These are phyloP conservation scores for Crypturellus tataupa DNA, from an alignment of 2,797 vertebrate genomes.

Conservation along the genomic window DNA sequence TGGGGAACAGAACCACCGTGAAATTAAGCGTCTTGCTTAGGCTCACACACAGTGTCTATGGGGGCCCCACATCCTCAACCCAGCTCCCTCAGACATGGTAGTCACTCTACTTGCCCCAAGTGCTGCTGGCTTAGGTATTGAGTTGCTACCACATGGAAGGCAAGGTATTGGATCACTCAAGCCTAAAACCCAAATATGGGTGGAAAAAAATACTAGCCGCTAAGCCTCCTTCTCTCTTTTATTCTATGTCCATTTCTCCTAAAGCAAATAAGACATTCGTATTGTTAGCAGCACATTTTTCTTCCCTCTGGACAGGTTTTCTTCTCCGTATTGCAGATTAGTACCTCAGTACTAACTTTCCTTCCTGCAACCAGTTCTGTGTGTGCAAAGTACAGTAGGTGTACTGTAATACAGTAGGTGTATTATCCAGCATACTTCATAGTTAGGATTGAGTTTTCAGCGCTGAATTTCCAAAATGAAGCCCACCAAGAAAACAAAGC, in stretches of 20 bases:
- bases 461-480: neutral
- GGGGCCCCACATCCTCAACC: neutral
- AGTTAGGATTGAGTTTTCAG: neutral
- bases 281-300: neutral
- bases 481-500: neutral
- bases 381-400: neutral
- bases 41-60: fast-evolving
- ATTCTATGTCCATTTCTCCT: neutral
- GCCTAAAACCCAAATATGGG: neutral
- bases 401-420: neutral
- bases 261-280: neutral
- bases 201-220: neutral
- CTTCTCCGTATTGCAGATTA: no score
- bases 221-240: neutral
- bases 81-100: fast-evolving
- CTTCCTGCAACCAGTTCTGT: neutral
- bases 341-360: neutral
- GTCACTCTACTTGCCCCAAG: neutral
- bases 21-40: neutral
- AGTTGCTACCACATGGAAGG: fast-evolving
- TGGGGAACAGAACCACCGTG: neutral
- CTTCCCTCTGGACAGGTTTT: neutral
- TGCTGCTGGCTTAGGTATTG: fast-evolving
- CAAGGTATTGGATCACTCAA: neutral
- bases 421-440: neutral